Base-by-base conservation (phyloP, 2,113 vertebrate genomes). In the human (Homo sapiens) region DNA sequence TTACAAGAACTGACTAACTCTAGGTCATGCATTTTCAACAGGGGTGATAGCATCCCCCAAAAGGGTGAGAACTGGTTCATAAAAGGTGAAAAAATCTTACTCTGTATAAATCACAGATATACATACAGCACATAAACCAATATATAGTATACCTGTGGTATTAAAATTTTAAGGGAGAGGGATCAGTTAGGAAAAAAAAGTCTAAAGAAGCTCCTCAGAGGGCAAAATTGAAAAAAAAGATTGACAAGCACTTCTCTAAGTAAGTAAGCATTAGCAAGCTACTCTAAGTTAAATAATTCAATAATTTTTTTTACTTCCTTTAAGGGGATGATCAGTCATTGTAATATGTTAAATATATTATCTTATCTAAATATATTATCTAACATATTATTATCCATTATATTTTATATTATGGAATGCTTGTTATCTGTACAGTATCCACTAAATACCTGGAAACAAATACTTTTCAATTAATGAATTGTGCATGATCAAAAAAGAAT, bases 261-360 rank as follows among this genome's bases (percentile, higher is more conserved):
- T 97, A 93, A 94, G 70, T 11, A 95, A 88, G 9, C 76, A 90
- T 93, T 95, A 88, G 66, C 55, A 97, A 97, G 93, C 43, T 11
- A 35, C 18, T 59, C 55, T 96, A 96, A 96, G 9, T 85, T 66
- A 98, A 96, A 9, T 45, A 40, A 23, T 0, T 83, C 43, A 93
- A 52, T 30, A 66, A 55, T 38, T 96, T 52, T 83, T 87, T 87
- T 94, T n/a, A 91, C 4, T 52, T 27, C 35, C 48, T 52, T 50
- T 93, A 89, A 78, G 23, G 3, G 95, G 30, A 66, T 84, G 12
- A 61, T 14, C 23, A 12, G 8, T 75, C 72, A 75, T 16, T 30
- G 4, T 3, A 94, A 61, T 38, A 66, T 5, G 20, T 68, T 55
- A 82, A 70, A 52, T 38, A 85, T 93, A 48, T 79, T 72, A 30